Evolutionary conservation across 2,888 invertebrate species (phyloP).

Genomic region (Polylopha cassiicola): DNA sequence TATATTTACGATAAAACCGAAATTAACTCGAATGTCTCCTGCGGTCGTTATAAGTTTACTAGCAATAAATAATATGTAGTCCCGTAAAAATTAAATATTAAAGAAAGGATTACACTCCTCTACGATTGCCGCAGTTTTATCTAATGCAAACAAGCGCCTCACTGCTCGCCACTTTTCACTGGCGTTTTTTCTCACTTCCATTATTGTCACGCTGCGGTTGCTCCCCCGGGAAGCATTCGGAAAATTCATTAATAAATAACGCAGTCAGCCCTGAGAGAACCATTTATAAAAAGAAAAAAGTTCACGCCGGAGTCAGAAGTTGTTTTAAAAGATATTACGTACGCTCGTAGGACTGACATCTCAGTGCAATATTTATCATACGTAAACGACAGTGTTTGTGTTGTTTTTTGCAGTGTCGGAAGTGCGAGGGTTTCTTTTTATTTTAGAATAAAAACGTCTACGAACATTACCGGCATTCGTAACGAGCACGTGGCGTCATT

Average conservation of each 20-base stretch:
- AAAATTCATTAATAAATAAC: constrained; percentile 55
- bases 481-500: constrained; percentile 35
- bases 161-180: constrained; percentile 41
- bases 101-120: constrained; percentile 10
- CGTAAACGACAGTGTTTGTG: constrained; percentile 6
- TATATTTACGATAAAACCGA: no score
- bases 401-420: constrained; percentile 8
- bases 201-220: constrained; percentile 45
- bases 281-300: constrained; percentile 35
- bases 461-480: constrained; percentile 33
- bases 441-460: constrained; percentile 38
- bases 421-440: constrained; percentile 33
- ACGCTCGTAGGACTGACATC: constrained; percentile 11
- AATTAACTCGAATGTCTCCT: no score
- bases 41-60: no score
- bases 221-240: constrained; percentile 36
- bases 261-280: constrained; percentile 31
- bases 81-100: constrained; percentile 3
- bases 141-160: constrained; percentile 13
- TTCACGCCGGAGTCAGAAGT: constrained; percentile 27
- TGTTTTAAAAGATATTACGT: constrained; percentile 13
- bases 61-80: no score
- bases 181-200: constrained; percentile 49
- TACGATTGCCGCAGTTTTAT: constrained; percentile 8
- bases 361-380: constrained; percentile 20